A percentile compares a stretch with the other conserved stretches of the same genome.
phyloP scores from a whole-genome alignment of 2,888 invertebrate genomes.

The Oscheius sp. region DNA sequence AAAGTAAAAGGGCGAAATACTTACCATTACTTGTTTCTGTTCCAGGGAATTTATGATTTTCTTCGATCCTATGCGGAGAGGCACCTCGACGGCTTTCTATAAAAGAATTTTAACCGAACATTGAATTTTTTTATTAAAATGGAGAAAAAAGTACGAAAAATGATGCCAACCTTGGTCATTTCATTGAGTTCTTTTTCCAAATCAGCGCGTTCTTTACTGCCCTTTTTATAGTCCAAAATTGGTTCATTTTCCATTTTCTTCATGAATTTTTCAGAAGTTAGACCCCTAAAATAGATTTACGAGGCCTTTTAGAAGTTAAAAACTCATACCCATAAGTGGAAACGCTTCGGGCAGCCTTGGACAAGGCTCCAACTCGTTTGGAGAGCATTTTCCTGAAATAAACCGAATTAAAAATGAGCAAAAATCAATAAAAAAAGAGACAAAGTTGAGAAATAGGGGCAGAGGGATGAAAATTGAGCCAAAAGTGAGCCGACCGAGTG shows the following conservation, averaged over 20 bases:
- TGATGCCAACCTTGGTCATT: constrained; percentile 30
- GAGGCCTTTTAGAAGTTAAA: neutral
- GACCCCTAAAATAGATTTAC: constrained; percentile 52
- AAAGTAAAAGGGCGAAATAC: constrained; percentile 35
- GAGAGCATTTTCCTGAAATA: constrained; percentile 14
- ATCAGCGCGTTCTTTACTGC: constrained; percentile 83
- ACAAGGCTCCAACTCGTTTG: constrained; percentile 10
- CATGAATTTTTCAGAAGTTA: constrained; percentile 73
- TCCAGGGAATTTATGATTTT: constrained; percentile 75
- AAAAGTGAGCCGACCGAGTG: constrained; percentile 14
- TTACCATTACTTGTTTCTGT: constrained; percentile 82
- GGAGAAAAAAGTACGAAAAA: too few species aligned
- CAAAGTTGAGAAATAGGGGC: neutral
- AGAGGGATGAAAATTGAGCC: neutral
- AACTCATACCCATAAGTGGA: constrained; percentile 23
- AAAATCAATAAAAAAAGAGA: neutral
- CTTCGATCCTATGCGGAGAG: constrained; percentile 94
- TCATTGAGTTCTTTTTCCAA: constrained; percentile 51
- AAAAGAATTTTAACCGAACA: constrained; percentile 76
- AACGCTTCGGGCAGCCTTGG: constrained; percentile 14
- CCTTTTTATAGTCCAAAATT: constrained; percentile 81
- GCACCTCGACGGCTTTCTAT: constrained; percentile 80
- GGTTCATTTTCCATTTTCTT: constrained; percentile 76
- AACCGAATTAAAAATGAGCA: neutral
- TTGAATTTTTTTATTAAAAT: constrained; percentile 38